Evolutionary conservation across 1,140 invertebrate genomes (phyloP).

Genomic region (Bicyclus anynana): DNA sequence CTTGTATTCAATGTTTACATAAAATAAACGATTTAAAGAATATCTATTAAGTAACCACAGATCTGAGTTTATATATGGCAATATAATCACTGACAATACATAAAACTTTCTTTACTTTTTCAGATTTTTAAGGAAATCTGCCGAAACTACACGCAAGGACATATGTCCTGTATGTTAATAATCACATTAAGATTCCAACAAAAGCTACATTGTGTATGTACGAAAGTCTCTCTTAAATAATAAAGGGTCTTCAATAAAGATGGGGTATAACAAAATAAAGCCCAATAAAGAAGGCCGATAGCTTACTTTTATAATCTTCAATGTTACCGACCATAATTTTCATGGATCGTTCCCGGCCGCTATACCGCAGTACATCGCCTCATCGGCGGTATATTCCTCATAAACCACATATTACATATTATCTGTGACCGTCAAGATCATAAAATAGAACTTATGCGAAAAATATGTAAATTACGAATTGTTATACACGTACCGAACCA

Average conservation of each 20-base stretch:
- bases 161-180: too few species aligned
- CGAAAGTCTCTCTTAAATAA: slow-evolving; percentile 14
- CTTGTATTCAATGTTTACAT: too few species aligned
- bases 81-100: too few species aligned
- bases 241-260: slow-evolving; percentile 20
- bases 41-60: too few species aligned
- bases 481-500: slow-evolving; percentile 14
- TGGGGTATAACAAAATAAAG: slow-evolving; percentile 27
- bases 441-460: slow-evolving; percentile 41
- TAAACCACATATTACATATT: slow-evolving; percentile 40
- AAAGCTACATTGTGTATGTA: slow-evolving; percentile 1
- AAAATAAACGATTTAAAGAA: too few species aligned
- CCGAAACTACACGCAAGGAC: too few species aligned
- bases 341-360: slow-evolving; percentile 33
- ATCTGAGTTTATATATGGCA: too few species aligned
- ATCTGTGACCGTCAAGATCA: slow-evolving; percentile 27
- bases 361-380: slow-evolving; percentile 13
- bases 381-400: slow-evolving; percentile 37
- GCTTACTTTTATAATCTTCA: slow-evolving; percentile 30
- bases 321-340: slow-evolving; percentile 36
- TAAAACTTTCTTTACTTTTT: too few species aligned
- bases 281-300: slow-evolving; percentile 23
- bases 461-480: slow-evolving; percentile 37
- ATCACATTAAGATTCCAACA: background rate
- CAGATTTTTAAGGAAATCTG: too few species aligned